phyloP scores from a whole-genome alignment of 2,888 invertebrate species.

The Lottia gigantea region DNA sequence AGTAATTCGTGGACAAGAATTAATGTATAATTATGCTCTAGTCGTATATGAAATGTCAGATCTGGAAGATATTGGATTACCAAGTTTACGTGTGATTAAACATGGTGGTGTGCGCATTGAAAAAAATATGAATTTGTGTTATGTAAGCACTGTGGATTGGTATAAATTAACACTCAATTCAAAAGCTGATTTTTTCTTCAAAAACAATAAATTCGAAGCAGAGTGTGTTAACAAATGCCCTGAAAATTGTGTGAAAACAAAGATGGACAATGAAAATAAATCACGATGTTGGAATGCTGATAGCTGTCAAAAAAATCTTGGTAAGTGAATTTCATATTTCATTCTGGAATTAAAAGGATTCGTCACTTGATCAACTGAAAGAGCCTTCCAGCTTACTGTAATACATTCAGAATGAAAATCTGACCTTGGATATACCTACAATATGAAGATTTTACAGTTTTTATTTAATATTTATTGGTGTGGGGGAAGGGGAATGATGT shows the following conservation, averaged over 20 bases:
- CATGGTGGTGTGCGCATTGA: constrained; percentile 89
- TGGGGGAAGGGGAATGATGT: too few relatives aligned
- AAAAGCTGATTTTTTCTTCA: constrained; percentile 74
- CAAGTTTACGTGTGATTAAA: constrained; percentile 74
- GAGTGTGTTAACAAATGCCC: constrained; percentile 51
- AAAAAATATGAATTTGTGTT: constrained; percentile 90
- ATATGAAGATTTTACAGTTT: too few relatives aligned
- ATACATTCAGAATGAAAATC: too few relatives aligned
- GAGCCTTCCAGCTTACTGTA: too few relatives aligned
- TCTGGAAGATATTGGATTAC: constrained; percentile 79
- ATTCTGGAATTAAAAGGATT: too few relatives aligned
- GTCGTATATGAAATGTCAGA: constrained; percentile 83
- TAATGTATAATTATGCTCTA: constrained; percentile 87
- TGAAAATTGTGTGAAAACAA: constrained; percentile 32
- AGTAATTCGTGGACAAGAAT: constrained; percentile 87
- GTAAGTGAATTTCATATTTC: constrained; percentile 39
- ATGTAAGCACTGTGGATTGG: constrained; percentile 93
- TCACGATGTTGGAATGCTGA: constrained; percentile 62
- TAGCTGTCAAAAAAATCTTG: constrained; percentile 61
- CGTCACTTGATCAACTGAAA: too few relatives aligned
- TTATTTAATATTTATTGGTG: too few relatives aligned
- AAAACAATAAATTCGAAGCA: constrained; percentile 70
- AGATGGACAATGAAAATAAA: constrained; percentile 19
- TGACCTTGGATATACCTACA: too few relatives aligned
- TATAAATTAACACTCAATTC: constrained; percentile 75